phyloP scores from a whole-genome alignment of 1,140 invertebrate species.

The Magallana angulata region DNA sequence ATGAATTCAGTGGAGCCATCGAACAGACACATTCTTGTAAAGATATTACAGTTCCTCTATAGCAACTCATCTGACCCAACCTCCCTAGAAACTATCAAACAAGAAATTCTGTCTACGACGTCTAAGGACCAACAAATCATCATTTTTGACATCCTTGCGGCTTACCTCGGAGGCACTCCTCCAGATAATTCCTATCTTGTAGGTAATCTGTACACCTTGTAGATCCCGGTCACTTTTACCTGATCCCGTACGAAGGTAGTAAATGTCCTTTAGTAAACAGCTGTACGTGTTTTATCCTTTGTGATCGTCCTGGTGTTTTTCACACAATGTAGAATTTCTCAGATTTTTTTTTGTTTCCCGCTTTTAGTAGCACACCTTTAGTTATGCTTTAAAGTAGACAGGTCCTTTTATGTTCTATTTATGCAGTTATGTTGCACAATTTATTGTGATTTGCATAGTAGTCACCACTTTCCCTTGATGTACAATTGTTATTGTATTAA shows the following conservation, averaged over 20 bases:
- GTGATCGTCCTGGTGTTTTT: background rate
- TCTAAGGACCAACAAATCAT: conserved; percentile 33
- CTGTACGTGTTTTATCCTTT: background rate
- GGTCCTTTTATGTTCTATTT: no score
- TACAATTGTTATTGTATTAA: no score
- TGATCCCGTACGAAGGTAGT: conserved; percentile 9
- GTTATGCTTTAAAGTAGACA: no score
- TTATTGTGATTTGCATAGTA: no score
- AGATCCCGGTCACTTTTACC: background rate
- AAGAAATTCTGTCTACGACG: conserved; percentile 26
- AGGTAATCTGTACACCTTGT: conserved; percentile 7
- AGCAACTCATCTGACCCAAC: conserved; percentile 8
- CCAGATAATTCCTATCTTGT: conserved; percentile 25
- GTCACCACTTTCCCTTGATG: no score
- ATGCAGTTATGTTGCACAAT: no score
- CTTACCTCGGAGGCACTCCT: conserved; percentile 13
- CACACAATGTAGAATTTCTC: no score
- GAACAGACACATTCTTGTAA: conserved; percentile 24
- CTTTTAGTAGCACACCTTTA: no score
- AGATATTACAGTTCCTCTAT: conserved; percentile 31
- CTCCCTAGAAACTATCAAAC: conserved; percentile 22
- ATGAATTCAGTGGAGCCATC: conserved; percentile 29
- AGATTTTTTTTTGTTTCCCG: no score
- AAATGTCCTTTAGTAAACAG: background rate
- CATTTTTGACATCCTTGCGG: conserved; percentile 17